Percentiles rank a stretch among this genome's conserved stretches.
Evolutionary conservation across 92 coral and sea anemone species (phyloP).

Genomic region (Phenganax marumi): DNA sequence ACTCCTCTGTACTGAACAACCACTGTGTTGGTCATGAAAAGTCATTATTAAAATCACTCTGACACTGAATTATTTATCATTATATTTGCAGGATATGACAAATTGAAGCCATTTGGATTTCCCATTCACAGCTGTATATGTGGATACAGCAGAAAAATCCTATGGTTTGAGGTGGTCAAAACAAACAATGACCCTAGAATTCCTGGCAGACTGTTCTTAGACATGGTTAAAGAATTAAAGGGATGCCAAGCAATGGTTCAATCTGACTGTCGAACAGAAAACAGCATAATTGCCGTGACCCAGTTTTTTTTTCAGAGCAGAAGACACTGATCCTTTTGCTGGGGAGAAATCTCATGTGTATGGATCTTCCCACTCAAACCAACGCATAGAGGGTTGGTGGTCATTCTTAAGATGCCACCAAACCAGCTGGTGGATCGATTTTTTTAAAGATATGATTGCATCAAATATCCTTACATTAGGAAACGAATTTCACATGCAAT

Average conservation of each 20-base stretch:
- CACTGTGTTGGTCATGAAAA: not conserved
- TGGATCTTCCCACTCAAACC: conserved; percentile 44
- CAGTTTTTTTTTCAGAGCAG: conserved; percentile 36
- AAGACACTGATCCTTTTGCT: conserved; percentile 25
- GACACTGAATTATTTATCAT: too few species aligned
- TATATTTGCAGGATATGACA: conserved; percentile 31
- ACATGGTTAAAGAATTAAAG: conserved; percentile 20
- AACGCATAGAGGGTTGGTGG: conserved; percentile 41
- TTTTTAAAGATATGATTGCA: conserved; percentile 30
- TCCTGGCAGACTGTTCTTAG: conserved; percentile 30
- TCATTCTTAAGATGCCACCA: conserved; percentile 35
- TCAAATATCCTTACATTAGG: conserved; percentile 30
- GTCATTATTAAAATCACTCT: too few species aligned
- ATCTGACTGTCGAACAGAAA: conserved; percentile 50
- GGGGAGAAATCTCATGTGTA: conserved; percentile 33
- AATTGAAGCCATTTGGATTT: conserved; percentile 39
- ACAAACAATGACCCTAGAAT: conserved; percentile 43
- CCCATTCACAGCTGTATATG: conserved; percentile 41
- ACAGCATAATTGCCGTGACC: conserved; percentile 33
- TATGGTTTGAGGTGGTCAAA: conserved; percentile 33
- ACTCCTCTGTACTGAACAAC: not conserved
- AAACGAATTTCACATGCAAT: conserved; percentile 31
- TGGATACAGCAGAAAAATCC: conserved; percentile 45
- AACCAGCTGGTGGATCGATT: conserved; percentile 39
- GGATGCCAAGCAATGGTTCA: conserved; percentile 35